Percentiles rank a stretch among this genome's conserved stretches.
These are phyloP conservation scores for Volucella bombylans DNA, from an alignment of 2,888 invertebrate genomes.

Conservation along the genomic window DNA sequence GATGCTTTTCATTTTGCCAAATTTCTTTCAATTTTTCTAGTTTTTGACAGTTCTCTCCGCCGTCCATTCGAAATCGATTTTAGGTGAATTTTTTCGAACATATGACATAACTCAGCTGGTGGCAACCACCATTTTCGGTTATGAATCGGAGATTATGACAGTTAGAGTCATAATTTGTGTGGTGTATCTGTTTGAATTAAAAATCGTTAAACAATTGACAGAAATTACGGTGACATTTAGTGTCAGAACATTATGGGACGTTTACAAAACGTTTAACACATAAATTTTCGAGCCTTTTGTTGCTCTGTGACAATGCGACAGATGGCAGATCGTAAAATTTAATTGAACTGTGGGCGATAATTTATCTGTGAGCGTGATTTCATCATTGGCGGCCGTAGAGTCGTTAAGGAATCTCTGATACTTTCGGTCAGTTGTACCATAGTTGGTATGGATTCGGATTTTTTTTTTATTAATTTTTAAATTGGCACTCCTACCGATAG, in stretches of 20 bases:
- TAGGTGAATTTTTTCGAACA: no score
- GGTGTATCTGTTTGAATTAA: constrained; percentile 11
- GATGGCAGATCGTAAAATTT: constrained; percentile 51
- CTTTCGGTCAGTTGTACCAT: neutral
- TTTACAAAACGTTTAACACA: constrained; percentile 54
- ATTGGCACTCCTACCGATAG: constrained; percentile 34
- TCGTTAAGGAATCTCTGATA: no score
- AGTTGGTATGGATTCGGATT: neutral
- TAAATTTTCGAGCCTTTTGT: constrained; percentile 45
- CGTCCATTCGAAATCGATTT: no score
- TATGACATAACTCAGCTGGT: constrained; percentile 17
- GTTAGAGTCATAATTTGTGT: constrained; percentile 12
- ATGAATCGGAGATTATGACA: constrained; percentile 48
- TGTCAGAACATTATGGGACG: constrained; percentile 56
- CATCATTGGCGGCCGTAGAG: constrained; percentile 9
- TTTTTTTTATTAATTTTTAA: neutral
- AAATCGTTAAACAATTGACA: constrained; percentile 53
- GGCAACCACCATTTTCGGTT: constrained; percentile 38
- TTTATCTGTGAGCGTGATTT: constrained; percentile 40
- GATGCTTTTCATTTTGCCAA: no score
- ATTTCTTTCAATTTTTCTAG: no score
- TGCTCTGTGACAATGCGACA: neutral
- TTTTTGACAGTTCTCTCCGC: no score
- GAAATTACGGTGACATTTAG: constrained; percentile 52
- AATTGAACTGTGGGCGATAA: constrained; percentile 61